These are phyloP conservation scores for Lanistes nyassanus DNA, from an alignment of 1,140 invertebrate genomes.

Conservation along the genomic window DNA sequence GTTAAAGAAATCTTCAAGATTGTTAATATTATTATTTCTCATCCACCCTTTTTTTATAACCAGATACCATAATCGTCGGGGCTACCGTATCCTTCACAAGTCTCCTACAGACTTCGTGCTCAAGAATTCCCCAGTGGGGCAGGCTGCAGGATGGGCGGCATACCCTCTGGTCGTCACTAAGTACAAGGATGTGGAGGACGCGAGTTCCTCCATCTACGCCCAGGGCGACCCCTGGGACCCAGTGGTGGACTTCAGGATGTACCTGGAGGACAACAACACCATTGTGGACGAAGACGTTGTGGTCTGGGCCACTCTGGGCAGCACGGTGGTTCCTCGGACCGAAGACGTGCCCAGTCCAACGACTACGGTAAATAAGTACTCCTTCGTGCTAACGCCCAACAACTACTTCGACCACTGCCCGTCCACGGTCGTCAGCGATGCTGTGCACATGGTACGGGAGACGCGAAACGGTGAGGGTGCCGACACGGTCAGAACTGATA, in stretches of 20 bases:
- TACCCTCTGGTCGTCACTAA: slow-evolving; percentile 56
- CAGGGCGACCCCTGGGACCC: slow-evolving; percentile 59
- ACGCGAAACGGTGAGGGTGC: not conserved
- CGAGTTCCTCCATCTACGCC: slow-evolving; percentile 58
- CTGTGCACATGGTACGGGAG: slow-evolving; percentile 37
- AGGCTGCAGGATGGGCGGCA: slow-evolving; percentile 52
- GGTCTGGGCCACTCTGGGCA: slow-evolving; percentile 59
- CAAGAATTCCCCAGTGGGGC: slow-evolving; percentile 38
- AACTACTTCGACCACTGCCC: slow-evolving; percentile 63
- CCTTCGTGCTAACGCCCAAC: slow-evolving; percentile 51
- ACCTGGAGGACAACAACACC: slow-evolving; percentile 57
- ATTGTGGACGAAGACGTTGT: slow-evolving; percentile 60
- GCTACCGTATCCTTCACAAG: slow-evolving; percentile 51
- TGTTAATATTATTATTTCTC: not conserved
- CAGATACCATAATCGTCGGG: slow-evolving; percentile 36
- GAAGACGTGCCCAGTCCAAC: slow-evolving; percentile 60
- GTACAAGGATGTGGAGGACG: slow-evolving; percentile 57
- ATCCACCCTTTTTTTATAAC: too few species aligned
- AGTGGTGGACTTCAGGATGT: slow-evolving; percentile 57
- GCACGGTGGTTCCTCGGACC: slow-evolving; percentile 55
- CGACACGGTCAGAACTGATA: not conserved
- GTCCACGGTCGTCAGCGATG: slow-evolving; percentile 49
- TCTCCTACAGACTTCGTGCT: slow-evolving; percentile 50
- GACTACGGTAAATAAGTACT: slow-evolving; percentile 46
- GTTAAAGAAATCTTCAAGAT: not conserved